Conservation (phyloP, 2,113 vertebrate species). For the Xiphophorus hellerii region DNA sequence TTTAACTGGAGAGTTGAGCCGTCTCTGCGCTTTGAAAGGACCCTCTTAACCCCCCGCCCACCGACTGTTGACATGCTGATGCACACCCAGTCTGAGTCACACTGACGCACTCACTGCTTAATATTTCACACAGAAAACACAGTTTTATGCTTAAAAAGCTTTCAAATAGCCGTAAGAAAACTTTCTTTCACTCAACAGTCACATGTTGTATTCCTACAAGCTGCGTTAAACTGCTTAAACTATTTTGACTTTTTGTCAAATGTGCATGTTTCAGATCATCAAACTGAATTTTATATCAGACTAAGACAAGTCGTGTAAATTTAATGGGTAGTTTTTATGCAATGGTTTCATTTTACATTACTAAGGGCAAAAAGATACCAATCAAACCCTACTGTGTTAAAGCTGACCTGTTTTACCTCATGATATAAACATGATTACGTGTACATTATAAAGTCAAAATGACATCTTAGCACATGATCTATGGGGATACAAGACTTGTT, state of each 20-base stretch:
- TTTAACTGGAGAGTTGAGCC: conserved; percentile 18
- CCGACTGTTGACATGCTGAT: conserved; percentile 1
- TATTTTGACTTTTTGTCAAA: neutral
- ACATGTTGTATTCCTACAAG: too few relatives aligned
- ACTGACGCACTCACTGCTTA: conserved; percentile 11
- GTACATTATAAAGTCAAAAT: too few relatives aligned
- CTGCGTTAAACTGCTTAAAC: neutral
- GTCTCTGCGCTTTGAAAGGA: neutral
- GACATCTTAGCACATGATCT: too few relatives aligned
- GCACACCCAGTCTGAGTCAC: conserved; percentile 27
- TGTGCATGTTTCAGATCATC: neutral
- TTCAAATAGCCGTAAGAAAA: too few relatives aligned
- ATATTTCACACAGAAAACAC: conserved; percentile 17
- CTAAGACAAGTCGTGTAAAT: too few relatives aligned
- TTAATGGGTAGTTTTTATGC: too few relatives aligned
- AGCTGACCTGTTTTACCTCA: too few relatives aligned
- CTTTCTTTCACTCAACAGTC: too few relatives aligned
- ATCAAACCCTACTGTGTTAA: neutral
- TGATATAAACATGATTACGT: too few relatives aligned
- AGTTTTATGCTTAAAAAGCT: neutral
- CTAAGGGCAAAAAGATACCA: neutral
- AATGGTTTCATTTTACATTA: neutral
- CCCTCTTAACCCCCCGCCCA: conserved; percentile 22
- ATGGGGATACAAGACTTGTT: too few relatives aligned
- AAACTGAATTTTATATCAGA: neutral